Evolutionary conservation across 2,113 vertebrate genomes (phyloP), one percentile per base, ranked within the genome.

Genomic region (Raja brachyura): DNA sequence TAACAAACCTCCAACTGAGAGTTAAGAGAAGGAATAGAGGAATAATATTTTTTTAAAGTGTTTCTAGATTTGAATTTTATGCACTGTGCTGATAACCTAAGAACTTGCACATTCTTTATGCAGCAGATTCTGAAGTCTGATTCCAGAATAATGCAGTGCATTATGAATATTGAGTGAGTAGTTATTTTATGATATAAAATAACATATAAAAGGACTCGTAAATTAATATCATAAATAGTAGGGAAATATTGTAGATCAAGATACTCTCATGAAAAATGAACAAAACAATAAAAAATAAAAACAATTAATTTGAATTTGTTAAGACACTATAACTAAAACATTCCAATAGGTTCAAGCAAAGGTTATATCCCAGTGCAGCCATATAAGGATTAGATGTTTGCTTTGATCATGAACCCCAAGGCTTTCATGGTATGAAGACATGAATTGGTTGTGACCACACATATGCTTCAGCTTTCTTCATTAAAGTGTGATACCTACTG

Each of bases 381-480:
- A 95, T 95, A 95, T 95, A 95, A 95, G 95, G 96, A 96, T 96
- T 96, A 96, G 94, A 86, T 31, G 92, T 83, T 93, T 18, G 93
- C 96, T 97, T 97, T 97, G 96, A 97, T 97, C 96, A 96, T 94
- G 94, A 93, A 94, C 94, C 95, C 94, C 94, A 94, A 96, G 94
- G 95, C 94, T 95, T 96, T 96, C 95, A 96, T 94, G 94, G 95
- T 93, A 94, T 59, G 94, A 93, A 95, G 95, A 97, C 95, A 95
- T 94, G 95, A 95, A 97, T 96, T 96, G 94, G 94, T 95, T 95
- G 94, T 95, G 96, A 97, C 94, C 95, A 94, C 94, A 96, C 94
- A 95, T 96, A 94, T 93, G 95, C 95, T 96, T 96, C 93, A 94
- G 95, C 93, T 95, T 96, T 95, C 94, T 94, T 94, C 93, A 76